Evolutionary conservation across 2,797 vertebrate genomes (phyloP).

Genomic region (Spatula versicolor): DNA sequence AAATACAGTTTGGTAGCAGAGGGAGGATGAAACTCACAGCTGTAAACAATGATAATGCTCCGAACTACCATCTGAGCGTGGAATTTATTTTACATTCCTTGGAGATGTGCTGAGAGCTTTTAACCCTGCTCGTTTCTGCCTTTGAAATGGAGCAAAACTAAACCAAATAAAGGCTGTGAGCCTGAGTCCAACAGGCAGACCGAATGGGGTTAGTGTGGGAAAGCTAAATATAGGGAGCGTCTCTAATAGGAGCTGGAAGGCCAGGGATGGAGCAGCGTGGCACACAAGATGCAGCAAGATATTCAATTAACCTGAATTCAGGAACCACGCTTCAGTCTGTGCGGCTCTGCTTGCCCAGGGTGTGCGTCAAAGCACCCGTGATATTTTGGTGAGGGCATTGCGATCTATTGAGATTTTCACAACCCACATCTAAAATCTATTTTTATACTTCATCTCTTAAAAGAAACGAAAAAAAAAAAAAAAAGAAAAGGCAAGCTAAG

Average conservation of each 20-base stretch:
- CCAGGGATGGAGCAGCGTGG: neutral
- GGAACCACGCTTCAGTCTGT: neutral
- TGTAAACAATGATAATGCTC: neutral
- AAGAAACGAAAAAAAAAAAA: neutral
- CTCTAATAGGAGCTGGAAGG: constrained; percentile 32
- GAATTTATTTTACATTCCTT: neutral
- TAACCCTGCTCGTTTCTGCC: neutral
- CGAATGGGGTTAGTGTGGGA: neutral
- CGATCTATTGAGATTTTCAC: neutral
- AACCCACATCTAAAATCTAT: constrained; percentile 38
- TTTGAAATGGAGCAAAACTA: neutral
- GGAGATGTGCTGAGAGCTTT: neutral
- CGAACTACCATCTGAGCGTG: neutral
- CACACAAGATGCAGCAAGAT: constrained; percentile 8
- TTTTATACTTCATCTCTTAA: constrained; percentile 38
- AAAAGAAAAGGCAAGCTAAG: neutral
- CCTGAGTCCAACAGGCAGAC: neutral
- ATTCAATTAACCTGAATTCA: constrained; percentile 52
- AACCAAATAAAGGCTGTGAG: neutral
- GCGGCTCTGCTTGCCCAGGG: constrained; percentile 11
- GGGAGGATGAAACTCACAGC: neutral
- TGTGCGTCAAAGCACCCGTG: neutral
- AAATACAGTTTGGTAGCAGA: neutral
- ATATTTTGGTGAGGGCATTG: constrained; percentile 31
- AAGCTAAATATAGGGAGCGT: constrained; percentile 27